phyloP scores from a whole-genome alignment of 2,888 invertebrate species.

The Drosophila picticornis region DNA sequence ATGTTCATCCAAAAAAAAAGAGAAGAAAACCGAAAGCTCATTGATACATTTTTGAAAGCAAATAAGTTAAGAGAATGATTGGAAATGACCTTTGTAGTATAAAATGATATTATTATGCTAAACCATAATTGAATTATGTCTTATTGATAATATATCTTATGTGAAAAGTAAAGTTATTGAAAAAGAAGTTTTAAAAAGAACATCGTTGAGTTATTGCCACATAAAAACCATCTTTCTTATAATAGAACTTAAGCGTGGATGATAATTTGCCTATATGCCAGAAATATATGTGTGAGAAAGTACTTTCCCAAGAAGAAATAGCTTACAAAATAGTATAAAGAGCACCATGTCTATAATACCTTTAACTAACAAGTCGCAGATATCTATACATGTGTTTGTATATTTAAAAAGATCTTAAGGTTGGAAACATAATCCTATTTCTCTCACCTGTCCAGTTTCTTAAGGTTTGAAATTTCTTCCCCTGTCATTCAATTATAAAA shows the following conservation, averaged over 20 bases:
- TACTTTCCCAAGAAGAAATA: background rate
- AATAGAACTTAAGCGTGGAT: background rate
- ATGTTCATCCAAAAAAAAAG: background rate
- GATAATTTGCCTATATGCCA: background rate
- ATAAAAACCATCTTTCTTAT: background rate
- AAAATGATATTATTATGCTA: background rate
- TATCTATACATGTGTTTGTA: background rate
- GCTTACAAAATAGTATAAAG: background rate
- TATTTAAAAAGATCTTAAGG: background rate
- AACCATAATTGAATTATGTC: background rate
- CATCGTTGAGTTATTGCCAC: background rate
- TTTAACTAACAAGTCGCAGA: background rate
- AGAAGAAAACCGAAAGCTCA: background rate
- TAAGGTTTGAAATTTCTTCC: background rate
- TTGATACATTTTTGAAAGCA: background rate
- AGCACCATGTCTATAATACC: background rate
- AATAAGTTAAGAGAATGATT: background rate
- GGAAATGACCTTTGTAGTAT: background rate
- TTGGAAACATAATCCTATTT: background rate
- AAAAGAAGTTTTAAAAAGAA: background rate
- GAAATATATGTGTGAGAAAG: background rate
- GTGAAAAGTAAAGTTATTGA: background rate
- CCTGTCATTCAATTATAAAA: conserved; percentile 21
- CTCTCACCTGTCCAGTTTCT: background rate
- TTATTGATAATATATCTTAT: background rate